Base-by-base conservation (phyloP, 2,888 invertebrate genomes). In the Xanthostigma xanthostigma region DNA sequence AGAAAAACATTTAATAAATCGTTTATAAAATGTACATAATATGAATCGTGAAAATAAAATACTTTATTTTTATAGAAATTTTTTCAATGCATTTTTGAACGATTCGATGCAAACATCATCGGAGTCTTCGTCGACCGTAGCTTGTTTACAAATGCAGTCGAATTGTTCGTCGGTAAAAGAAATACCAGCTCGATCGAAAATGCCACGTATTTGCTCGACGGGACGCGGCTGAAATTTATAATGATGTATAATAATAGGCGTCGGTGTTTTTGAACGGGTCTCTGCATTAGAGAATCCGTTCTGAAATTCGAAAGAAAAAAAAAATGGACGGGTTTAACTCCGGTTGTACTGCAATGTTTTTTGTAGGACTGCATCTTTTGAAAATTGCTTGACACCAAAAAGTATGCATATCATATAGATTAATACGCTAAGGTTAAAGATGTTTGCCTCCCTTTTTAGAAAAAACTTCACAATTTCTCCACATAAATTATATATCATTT, bases 101-200 rank as follows among this genome's bases (percentile, higher is more conserved):
- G 76, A 75, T 59, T 76, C 73, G 40, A 67, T 70, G 55, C 75
- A 75, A 34, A 76, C 76, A 61, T 64, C 64, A 3, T 71, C 74
- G 53, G 69, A 63, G 36, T 70, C 66, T 58, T 76, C 75, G 48
- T 60, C 57, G 53, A 70, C 65, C 53, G 67, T 60, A 2, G 75
- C 75, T 53, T 69, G 64, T 50, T 70, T 61, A 75, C 75, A 76
- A 52, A 74, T 54, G 49, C 60, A 58, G 38, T 69, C 62, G 56
- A 77, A 77, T 27, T 59, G 61, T 50, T 72, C 66, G 34, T 71
- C 71, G 5, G 65, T 66, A 50, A 76, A 70, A 48, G 63, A 59
- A 54, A 73, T 72, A 2, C 75, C 75, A 3, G 68, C 56, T 14
- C 68, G 70, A 60, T 72, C 70, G 57, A 76, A 76, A n/a, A 76